phyloP scores from a whole-genome alignment of 2,113 vertebrate species.

The Ctenodactylus gundi region DNA sequence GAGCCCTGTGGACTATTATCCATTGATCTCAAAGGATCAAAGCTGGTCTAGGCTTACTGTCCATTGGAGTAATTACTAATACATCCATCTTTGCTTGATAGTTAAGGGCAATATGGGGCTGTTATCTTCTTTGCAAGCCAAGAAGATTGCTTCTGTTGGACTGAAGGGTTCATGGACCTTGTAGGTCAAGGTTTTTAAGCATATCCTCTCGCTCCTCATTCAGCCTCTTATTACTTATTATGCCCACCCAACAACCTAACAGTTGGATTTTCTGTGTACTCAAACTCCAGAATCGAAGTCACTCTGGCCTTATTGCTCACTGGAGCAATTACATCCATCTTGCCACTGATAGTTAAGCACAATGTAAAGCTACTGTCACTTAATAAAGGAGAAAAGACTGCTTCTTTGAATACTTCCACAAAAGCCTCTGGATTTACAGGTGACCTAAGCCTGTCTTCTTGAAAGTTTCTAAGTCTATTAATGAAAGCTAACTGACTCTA shows the following conservation, averaged over 20 bases:
- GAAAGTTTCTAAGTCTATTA: background rate
- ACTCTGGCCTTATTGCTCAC: background rate
- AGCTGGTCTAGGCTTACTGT: background rate
- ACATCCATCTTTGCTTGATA: background rate
- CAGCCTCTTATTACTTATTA: background rate
- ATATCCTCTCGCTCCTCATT: background rate
- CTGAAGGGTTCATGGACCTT: background rate
- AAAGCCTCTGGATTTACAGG: background rate
- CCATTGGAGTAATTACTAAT: background rate
- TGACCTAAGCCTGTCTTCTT: background rate
- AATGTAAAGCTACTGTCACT: background rate
- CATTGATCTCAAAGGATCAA: background rate
- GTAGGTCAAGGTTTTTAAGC: background rate
- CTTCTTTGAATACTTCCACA: conserved; percentile 14
- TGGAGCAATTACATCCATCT: background rate
- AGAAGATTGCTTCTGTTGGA: background rate
- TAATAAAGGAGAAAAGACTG: background rate
- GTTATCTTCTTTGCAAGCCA: background rate
- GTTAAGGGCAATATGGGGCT: background rate
- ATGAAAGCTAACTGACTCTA: background rate
- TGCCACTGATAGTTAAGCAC: background rate
- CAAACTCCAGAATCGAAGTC: background rate
- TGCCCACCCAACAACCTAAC: background rate
- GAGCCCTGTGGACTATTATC: background rate
- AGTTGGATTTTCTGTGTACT: background rate